Conservation (phyloP, 2,797 vertebrate species). For the Spinus pinus region DNA sequence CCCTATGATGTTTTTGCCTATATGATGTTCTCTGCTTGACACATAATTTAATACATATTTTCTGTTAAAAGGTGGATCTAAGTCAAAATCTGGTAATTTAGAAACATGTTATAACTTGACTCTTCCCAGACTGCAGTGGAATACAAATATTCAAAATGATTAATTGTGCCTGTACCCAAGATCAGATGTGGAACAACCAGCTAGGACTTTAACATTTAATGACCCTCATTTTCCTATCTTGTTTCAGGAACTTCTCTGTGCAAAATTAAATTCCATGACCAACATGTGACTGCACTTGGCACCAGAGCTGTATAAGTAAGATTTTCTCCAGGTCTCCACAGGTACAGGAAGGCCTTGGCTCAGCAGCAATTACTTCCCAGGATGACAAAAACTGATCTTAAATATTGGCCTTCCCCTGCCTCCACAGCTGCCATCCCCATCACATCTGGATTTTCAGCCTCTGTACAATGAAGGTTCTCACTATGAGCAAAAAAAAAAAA, state of each 20-base stretch:
- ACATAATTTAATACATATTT: neutral
- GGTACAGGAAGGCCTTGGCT: neutral
- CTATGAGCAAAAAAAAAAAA: neutral
- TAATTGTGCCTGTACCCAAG: neutral
- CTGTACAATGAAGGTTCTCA: neutral
- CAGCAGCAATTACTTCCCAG: neutral
- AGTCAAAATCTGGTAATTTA: neutral
- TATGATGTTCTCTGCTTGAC: neutral
- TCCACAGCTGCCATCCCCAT: neutral
- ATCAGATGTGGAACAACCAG: neutral
- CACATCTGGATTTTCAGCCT: neutral
- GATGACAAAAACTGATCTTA: neutral
- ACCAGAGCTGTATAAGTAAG: neutral
- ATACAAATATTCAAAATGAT: neutral
- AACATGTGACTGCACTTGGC: neutral
- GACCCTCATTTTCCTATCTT: neutral
- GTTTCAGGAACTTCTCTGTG: neutral
- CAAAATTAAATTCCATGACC: neutral
- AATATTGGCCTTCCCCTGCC: neutral
- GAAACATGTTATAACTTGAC: neutral
- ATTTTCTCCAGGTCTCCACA: neutral
- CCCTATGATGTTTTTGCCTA: neutral
- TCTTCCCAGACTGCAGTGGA: neutral
- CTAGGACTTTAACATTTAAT: neutral
- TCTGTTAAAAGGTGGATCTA: neutral